These are phyloP conservation scores for Diloba caeruleocephala DNA, from an alignment of 2,888 invertebrate species.

Conservation along the genomic window DNA sequence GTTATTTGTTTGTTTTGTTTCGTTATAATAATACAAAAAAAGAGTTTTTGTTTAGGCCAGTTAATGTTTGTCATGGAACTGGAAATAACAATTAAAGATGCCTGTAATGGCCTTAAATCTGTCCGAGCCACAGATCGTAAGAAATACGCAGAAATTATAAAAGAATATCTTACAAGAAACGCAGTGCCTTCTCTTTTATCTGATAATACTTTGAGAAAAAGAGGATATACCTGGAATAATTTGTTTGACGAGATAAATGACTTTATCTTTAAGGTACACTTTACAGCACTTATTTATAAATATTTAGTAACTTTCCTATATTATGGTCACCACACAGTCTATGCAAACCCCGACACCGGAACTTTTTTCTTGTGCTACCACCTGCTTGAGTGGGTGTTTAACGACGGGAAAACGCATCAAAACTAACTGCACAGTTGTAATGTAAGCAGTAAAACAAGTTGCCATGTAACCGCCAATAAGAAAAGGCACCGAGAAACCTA, in stretches of 20 bases:
- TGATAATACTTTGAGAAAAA: conserved; percentile 72
- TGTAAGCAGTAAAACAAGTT: conserved; percentile 14
- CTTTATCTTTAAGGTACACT: conserved; percentile 62
- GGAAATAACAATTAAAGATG: conserved; percentile 74
- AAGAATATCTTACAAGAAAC: conserved; percentile 78
- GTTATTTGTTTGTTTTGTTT: no score
- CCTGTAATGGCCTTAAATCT: conserved; percentile 74
- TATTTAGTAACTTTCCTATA: neutral
- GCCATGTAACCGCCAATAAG: neutral
- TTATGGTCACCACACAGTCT: conserved; percentile 37
- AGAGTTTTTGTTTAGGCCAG: no score
- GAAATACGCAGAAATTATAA: conserved; percentile 79
- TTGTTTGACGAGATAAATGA: conserved; percentile 80
- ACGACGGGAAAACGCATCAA: conserved; percentile 49
- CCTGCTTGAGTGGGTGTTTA: conserved; percentile 27
- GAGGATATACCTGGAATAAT: conserved; percentile 80
- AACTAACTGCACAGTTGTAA: conserved; percentile 6
- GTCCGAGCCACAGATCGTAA: conserved; percentile 80
- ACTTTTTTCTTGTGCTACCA: conserved; percentile 42
- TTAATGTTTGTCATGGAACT: conserved; percentile 66
- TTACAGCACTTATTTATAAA: neutral
- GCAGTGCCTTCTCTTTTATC: conserved; percentile 75
- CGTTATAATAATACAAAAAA: no score
- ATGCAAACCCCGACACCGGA: conserved; percentile 41
- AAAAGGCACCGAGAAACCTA: no score